phyloP scores from a whole-genome alignment of 1,140 invertebrate species.

The Tribolium madens region DNA sequence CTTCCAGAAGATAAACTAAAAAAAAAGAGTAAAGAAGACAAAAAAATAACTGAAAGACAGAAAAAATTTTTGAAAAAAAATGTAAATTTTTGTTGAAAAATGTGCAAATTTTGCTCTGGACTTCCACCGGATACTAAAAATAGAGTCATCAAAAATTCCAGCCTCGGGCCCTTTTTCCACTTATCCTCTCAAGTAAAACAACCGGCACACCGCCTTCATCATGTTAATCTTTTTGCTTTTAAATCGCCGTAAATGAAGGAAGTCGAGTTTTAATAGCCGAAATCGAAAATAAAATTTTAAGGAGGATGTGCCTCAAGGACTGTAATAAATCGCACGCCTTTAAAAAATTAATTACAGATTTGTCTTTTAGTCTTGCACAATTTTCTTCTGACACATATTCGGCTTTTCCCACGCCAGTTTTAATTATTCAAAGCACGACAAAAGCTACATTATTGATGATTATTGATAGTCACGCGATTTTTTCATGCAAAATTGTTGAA shows the following conservation, averaged over 20 bases:
- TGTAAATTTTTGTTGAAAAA: no score
- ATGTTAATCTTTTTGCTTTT: constrained; percentile 20
- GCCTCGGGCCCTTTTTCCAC: background rate
- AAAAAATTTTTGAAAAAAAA: no score
- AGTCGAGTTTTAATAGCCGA: constrained; percentile 5
- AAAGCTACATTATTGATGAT: constrained; percentile 15
- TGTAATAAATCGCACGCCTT: background rate
- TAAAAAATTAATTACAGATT: constrained; percentile 1
- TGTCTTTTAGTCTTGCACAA: background rate
- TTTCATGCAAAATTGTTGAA: background rate
- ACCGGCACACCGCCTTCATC: background rate
- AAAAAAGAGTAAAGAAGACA: no score
- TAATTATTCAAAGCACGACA: constrained; percentile 37
- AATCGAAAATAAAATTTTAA: constrained; percentile 20
- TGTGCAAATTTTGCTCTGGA: no score
- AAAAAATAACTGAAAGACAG: no score
- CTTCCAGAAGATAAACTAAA: no score
- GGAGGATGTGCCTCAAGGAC: constrained; percentile 18
- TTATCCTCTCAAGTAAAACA: background rate
- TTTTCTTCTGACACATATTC: background rate
- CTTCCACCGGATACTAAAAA: background rate
- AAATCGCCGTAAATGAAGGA: constrained; percentile 31
- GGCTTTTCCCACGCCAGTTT: background rate
- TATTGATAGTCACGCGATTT: constrained; percentile 38
- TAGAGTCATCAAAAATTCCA: background rate